Percentiles rank a stretch among this genome's conserved stretches.
Conservation (phyloP, 1,140 invertebrate species). For the Dermatophagoides farinae region DNA sequence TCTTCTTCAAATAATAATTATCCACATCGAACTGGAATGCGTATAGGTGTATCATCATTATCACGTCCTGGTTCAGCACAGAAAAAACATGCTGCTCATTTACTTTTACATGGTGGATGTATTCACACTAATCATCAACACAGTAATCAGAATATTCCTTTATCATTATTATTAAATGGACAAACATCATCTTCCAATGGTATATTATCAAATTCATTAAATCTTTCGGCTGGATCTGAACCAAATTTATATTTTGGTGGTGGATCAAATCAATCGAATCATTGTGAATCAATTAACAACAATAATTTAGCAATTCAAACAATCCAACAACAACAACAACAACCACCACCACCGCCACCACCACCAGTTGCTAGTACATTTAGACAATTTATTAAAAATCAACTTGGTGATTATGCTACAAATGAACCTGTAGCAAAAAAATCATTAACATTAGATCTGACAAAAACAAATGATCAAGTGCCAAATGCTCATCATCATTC, state of each 20-base stretch:
- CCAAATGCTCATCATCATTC: no score
- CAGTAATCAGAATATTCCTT: not conserved
- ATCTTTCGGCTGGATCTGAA: not conserved
- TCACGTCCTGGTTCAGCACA: not conserved
- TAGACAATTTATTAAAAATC: no score
- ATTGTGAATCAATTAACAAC: not conserved
- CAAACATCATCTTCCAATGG: not conserved
- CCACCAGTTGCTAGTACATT: no score
- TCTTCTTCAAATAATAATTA: not conserved
- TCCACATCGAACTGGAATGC: constrained; percentile 4
- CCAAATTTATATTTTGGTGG: not conserved
- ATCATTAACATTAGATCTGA: no score
- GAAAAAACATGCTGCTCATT: not conserved
- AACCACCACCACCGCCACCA: no score
- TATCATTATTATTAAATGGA: not conserved
- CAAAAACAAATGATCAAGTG: no score
- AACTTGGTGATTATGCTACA: no score
- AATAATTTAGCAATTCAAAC: no score
- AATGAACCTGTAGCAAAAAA: no score
- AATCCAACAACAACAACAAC: no score
- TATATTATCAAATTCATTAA: not conserved
- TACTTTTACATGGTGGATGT: not conserved
- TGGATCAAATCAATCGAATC: not conserved
- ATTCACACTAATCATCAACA: not conserved
- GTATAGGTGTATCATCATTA: constrained; percentile 7